Base-by-base conservation (phyloP, 2,888 invertebrate species). In the Hyalella azteca region DNA sequence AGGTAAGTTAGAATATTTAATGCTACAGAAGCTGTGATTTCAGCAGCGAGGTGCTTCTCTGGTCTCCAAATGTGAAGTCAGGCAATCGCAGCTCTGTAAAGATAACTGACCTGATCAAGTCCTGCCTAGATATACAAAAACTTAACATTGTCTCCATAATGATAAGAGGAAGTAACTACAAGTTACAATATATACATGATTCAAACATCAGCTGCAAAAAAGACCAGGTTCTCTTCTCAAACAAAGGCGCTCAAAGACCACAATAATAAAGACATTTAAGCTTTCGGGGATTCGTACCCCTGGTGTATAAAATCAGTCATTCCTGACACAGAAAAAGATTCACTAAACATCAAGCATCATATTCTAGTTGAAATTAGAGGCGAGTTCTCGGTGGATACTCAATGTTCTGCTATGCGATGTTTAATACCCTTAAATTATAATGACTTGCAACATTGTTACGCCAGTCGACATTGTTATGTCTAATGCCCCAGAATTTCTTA, bases 41-140 rank as follows among this genome's bases (percentile, higher is more conserved):
- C 54, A 2, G 4, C 29, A 54, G 54, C 54, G 26, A 54, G 54
- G 54, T 29, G 54, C 9, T 29, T 11, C 26, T 26, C 19, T 29
- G 54, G 26, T 9, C 22, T 5, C 26, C 3, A 29, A 22, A 50
- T 22, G 45, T 11, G 11, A 45, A 15, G 11, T 45, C n/a, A 54
- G 54, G 54, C 15, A 22, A 9, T 22, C 26, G 54, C 54, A 9
- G 36, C 19, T 19, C 66, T 36, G 36, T 22, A 45, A 1, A 66
- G 36, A n/a, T 66, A 29, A 66, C 66, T 66, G 36, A 66, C 66
- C 66, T 36, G n/a, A 29, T 13, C 36, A 66, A 66, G 66, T 36
- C 66, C 66, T 66, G 36, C 66, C 66, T 66, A 66, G 66, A 66
- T 66, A 66, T 66, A 66, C 66, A 66, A 66, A 66, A 66, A 66